Conservation (phyloP, 1,140 invertebrate genomes). For the Trachymyrmex cornetzi region DNA sequence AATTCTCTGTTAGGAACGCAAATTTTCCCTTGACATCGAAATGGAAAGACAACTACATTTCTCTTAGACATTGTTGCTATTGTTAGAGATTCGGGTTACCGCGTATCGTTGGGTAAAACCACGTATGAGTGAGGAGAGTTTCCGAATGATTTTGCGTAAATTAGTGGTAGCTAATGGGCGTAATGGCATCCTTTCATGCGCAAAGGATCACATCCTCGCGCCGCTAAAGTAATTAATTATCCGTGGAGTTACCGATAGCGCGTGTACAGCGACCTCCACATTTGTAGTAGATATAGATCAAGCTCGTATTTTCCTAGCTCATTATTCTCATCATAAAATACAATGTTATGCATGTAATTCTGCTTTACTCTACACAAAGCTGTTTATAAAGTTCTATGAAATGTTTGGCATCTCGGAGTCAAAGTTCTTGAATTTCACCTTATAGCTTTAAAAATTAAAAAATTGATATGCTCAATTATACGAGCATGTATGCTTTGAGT, state of each 20-base stretch:
- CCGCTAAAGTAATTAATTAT: constrained; percentile 62
- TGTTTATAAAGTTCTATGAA: not conserved
- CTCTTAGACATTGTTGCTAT: constrained; percentile 15
- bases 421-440: not conserved
- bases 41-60: constrained; percentile 53
- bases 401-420: not conserved
- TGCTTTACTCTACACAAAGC: not conserved
- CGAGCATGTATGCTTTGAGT: not conserved
- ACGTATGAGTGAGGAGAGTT: not conserved
- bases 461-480: not conserved
- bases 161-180: constrained; percentile 47
- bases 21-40: constrained; percentile 19
- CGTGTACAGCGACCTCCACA: not conserved
- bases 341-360: not conserved
- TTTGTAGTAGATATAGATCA: constrained; percentile 20
- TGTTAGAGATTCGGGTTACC: not conserved
- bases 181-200: constrained; percentile 58
- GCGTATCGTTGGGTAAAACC: not conserved
- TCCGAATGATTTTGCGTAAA: constrained; percentile 62
- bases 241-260: constrained; percentile 34
- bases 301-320: constrained; percentile 24
- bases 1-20: constrained; percentile 27
- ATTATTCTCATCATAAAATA: constrained; percentile 41
- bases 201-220: constrained; percentile 52
- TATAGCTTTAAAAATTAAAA: not conserved